Conservation (phyloP, 1,140 invertebrate species). For the Polyergus mexicanus region DNA sequence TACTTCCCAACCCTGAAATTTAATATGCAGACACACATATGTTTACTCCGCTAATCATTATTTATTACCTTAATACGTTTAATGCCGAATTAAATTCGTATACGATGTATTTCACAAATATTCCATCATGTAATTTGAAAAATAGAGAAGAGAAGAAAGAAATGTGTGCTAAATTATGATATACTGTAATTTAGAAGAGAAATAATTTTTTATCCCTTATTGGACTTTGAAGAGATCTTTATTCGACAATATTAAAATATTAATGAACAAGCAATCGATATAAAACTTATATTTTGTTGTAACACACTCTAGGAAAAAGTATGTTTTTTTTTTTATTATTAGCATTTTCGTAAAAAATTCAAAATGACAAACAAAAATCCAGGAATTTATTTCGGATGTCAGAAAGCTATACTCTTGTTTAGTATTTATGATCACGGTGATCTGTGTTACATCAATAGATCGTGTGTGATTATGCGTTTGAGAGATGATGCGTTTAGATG, state of each 20-base stretch:
- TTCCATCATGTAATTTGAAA: background rate
- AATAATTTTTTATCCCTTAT: background rate
- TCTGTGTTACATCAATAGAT: background rate
- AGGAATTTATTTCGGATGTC: background rate
- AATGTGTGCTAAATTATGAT: background rate
- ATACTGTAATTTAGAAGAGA: background rate
- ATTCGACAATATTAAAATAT: background rate
- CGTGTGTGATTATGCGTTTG: too few relatives aligned
- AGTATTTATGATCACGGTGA: conserved; percentile 9
- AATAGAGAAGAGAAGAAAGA: background rate
- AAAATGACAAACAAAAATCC: background rate
- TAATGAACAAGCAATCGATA: background rate
- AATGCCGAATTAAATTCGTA: background rate
- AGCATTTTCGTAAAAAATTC: background rate
- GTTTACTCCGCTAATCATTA: background rate
- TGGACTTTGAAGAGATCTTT: background rate
- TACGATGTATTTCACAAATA: background rate
- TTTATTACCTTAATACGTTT: conserved; percentile 10
- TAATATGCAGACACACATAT: background rate
- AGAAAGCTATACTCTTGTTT: background rate
- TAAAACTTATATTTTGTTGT: conserved; percentile 1
- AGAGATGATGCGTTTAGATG: too few relatives aligned
- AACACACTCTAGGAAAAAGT: too few relatives aligned
- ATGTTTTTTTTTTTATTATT: background rate
- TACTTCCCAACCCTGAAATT: too few relatives aligned